Conservation (phyloP, 2,888 invertebrate species). For the Synergus umbraculus region DNA sequence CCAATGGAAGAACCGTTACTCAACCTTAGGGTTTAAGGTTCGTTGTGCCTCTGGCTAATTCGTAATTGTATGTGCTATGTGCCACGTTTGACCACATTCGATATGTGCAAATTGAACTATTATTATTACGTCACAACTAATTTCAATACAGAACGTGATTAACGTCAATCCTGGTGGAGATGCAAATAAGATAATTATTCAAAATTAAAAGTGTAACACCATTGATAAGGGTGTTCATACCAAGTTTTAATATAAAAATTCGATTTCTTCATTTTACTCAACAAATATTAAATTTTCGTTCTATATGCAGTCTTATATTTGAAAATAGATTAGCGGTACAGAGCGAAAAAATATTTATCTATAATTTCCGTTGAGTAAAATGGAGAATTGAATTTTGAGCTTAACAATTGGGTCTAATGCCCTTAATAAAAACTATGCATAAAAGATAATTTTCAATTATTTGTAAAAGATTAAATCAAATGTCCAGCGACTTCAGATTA, state of each 20-base stretch:
- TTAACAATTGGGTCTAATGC: too few relatives aligned
- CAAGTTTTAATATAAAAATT: too few relatives aligned
- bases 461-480: not conserved
- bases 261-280: too few relatives aligned
- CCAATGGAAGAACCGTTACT: constrained; percentile 67
- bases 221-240: too few relatives aligned
- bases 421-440: not conserved
- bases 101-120: not conserved
- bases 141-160: not conserved
- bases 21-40: constrained; percentile 71
- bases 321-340: too few relatives aligned
- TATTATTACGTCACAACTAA: not conserved
- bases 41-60: constrained; percentile 38
- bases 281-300: too few relatives aligned
- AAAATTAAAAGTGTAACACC: too few relatives aligned
- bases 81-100: not conserved
- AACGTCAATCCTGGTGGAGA: not conserved
- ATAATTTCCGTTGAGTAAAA: too few relatives aligned
- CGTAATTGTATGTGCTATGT: constrained; percentile 23
- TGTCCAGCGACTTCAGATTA: not conserved
- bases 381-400: too few relatives aligned
- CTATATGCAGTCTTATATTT: too few relatives aligned
- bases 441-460: not conserved
- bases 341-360: too few relatives aligned
- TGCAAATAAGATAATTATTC: not conserved